Percentiles rank a stretch among this genome's conserved stretches.
phyloP scores from a whole-genome alignment of 2,888 invertebrate genomes.

The Dromius quadrimaculatus region DNA sequence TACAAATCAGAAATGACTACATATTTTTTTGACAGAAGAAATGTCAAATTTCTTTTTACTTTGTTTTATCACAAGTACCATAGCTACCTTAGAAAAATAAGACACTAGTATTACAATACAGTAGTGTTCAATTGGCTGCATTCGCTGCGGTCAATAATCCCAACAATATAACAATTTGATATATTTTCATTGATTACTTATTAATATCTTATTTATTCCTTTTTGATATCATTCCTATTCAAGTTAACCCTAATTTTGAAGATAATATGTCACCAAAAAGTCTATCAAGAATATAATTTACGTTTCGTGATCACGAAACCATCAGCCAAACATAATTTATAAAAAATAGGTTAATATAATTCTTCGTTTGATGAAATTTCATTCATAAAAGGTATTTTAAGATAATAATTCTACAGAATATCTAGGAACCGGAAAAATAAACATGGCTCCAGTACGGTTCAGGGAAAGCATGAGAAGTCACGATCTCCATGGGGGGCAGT shows the following conservation, averaged over 20 bases:
- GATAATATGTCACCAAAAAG: conserved; percentile 19
- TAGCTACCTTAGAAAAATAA: too few relatives aligned
- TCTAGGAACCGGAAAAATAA: background rate
- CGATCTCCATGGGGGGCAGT: background rate
- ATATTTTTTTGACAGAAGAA: too few relatives aligned
- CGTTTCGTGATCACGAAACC: conserved; percentile 14
- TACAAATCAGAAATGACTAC: too few relatives aligned
- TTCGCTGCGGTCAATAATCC: background rate
- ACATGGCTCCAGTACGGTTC: background rate
- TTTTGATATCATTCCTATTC: too few relatives aligned
- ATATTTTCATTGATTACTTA: too few relatives aligned
- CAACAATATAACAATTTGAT: too few relatives aligned
- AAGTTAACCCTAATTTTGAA: conserved; percentile 8
- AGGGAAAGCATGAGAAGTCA: conserved; percentile 4
- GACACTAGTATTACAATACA: background rate
- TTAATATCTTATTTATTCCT: conserved; percentile 5
- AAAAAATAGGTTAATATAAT: too few relatives aligned
- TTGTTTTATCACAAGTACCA: too few relatives aligned
- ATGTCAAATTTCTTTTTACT: too few relatives aligned
- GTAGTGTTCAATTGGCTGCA: background rate
- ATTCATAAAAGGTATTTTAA: too few relatives aligned
- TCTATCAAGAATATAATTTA: conserved; percentile 7
- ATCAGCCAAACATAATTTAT: conserved; percentile 24
- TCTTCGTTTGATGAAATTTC: too few relatives aligned
- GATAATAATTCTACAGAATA: background rate